Percentiles rank a stretch among this genome's conserved stretches.
Evolutionary conservation across 2,888 invertebrate genomes (phyloP).

Genomic region (Mermis nigrescens): DNA sequence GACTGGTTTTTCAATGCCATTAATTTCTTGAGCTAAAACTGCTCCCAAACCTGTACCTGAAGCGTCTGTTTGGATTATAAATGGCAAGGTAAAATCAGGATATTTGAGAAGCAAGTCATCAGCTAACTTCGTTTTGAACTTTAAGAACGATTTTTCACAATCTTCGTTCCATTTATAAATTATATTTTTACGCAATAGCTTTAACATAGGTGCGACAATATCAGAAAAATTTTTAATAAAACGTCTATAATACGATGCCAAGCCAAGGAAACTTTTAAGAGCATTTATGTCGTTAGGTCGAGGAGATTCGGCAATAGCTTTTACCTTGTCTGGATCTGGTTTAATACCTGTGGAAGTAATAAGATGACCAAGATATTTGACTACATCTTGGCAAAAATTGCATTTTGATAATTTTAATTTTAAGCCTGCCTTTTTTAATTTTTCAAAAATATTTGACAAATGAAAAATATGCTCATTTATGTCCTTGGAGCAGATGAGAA

Average conservation of each 20-base stretch:
- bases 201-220: neutral
- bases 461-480: neutral
- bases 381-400: neutral
- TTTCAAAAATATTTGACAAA: neutral
- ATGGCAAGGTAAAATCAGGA: conserved; percentile 9
- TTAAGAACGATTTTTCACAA: conserved; percentile 6
- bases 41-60: neutral
- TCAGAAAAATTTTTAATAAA: conserved; percentile 1
- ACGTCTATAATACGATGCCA: conserved; percentile 4
- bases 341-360: neutral
- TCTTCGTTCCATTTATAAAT: conserved; percentile 4
- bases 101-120: conserved; percentile 7
- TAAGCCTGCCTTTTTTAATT: neutral
- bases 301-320: neutral
- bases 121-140: neutral
- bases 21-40: neutral
- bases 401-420: neutral
- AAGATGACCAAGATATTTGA: neutral
- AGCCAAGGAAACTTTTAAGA: conserved; percentile 1
- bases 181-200: neutral
- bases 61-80: conserved; percentile 5
- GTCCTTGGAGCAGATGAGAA: neutral
- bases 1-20: conserved; percentile 6
- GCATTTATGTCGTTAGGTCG: neutral
- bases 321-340: neutral